Percentiles rank a stretch among this genome's conserved stretches.
Evolutionary conservation across 2,113 vertebrate genomes (phyloP).

Genomic region (Zosterops lateralis): DNA sequence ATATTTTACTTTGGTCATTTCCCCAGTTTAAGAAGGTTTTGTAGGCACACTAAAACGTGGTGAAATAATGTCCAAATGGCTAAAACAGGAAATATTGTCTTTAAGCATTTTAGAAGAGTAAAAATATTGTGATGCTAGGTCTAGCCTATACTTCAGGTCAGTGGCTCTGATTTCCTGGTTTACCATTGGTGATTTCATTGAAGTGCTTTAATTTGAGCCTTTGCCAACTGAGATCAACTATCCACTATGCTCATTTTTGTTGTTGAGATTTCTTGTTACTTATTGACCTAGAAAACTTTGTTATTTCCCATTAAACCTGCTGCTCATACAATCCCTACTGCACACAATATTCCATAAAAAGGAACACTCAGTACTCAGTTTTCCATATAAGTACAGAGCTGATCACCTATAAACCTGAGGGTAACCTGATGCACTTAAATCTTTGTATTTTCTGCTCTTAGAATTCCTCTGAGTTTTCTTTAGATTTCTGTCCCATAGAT

Average conservation of each 20-base stretch:
- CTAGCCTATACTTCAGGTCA: background rate
- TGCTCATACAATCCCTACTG: background rate
- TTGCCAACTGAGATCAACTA: background rate
- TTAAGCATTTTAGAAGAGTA: background rate
- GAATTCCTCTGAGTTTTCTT: background rate
- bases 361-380: background rate
- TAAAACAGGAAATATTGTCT: background rate
- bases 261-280: background rate
- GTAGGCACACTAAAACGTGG: background rate
- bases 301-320: background rate
- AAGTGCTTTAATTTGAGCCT: background rate
- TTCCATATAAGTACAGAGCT: background rate
- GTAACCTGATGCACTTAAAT: background rate
- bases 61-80: slow-evolving; percentile 18
- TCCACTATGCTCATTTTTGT: background rate
- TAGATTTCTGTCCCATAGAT: background rate
- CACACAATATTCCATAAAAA: background rate
- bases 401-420: background rate
- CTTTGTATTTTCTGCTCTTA: background rate
- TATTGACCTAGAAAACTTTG: background rate
- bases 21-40: slow-evolving; percentile 7
- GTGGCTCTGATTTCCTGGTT: background rate
- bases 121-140: background rate
- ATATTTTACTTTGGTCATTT: slow-evolving; percentile 41
- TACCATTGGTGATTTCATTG: background rate